phyloP scores from a whole-genome alignment of 2,888 invertebrate species.

The Chloroclysta siterata region DNA sequence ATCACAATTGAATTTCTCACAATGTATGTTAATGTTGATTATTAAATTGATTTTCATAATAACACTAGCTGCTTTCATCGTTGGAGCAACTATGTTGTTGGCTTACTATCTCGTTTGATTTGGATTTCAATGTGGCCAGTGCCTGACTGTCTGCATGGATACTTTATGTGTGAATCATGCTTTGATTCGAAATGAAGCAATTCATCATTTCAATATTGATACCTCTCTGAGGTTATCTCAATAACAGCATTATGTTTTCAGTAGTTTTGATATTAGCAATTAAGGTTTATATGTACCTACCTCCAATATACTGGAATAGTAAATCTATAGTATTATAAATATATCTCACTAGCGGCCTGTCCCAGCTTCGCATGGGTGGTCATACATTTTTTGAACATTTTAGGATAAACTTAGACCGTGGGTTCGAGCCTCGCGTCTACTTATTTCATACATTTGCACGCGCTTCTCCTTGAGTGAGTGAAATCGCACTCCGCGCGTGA shows the following conservation, averaged over 20 bases:
- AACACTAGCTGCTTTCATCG: slow-evolving; percentile 36
- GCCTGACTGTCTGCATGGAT: slow-evolving; percentile 33
- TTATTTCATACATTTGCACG: too few species aligned
- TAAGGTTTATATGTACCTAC: neutral
- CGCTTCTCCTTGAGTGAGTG: too few species aligned
- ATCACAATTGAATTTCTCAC: slow-evolving; percentile 45
- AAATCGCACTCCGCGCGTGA: too few species aligned
- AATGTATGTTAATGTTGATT: slow-evolving; percentile 39
- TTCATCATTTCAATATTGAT: slow-evolving; percentile 29
- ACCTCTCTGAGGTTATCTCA: neutral
- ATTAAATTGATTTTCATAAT: slow-evolving; percentile 37
- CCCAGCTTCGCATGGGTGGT: too few species aligned
- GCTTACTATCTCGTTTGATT: slow-evolving; percentile 31
- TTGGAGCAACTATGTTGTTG: neutral
- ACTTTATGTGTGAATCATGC: slow-evolving; percentile 54
- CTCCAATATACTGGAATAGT: neutral
- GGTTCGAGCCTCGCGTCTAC: too few species aligned
- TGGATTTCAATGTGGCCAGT: slow-evolving; percentile 49
- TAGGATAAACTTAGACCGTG: too few species aligned
- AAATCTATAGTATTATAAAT: neutral
- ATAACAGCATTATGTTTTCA: neutral
- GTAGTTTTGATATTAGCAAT: neutral
- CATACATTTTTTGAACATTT: too few species aligned
- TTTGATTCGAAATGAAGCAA: slow-evolving; percentile 46
- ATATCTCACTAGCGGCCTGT: too few species aligned